These are phyloP conservation scores for Euura saliciscinereae DNA, from an alignment of 1,140 invertebrate genomes.

Conservation along the genomic window DNA sequence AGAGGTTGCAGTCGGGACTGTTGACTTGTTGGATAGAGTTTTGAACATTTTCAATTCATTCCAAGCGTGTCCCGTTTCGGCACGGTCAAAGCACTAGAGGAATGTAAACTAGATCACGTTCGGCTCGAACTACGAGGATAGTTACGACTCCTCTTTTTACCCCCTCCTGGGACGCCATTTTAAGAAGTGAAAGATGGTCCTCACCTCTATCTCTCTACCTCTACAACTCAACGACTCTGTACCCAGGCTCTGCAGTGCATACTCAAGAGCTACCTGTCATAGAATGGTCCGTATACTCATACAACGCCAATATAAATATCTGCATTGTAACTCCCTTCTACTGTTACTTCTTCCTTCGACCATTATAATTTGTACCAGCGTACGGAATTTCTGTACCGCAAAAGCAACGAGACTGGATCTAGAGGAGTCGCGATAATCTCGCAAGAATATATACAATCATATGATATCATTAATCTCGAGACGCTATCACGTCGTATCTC, in stretches of 20 bases:
- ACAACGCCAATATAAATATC: too few relatives aligned
- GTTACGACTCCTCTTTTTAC: neutral
- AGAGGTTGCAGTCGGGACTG: too few relatives aligned
- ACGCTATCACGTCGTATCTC: too few relatives aligned
- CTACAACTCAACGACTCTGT: conserved; percentile 33
- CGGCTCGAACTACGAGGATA: neutral
- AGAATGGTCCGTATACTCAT: conserved; percentile 25
- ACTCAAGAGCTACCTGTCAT: conserved; percentile 29
- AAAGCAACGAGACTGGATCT: too few relatives aligned
- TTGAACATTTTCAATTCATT: conserved; percentile 1
- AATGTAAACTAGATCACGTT: conserved; percentile 41
- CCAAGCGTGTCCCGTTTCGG: neutral
- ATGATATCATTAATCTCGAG: too few relatives aligned
- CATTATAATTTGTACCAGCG: too few relatives aligned
- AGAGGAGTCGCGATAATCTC: too few relatives aligned
- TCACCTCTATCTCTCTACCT: conserved; percentile 35
- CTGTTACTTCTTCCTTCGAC: too few relatives aligned
- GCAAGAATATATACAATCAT: too few relatives aligned
- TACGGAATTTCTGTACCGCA: too few relatives aligned
- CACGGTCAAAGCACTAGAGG: conserved; percentile 29
- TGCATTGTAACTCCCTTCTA: too few relatives aligned
- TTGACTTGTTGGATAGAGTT: neutral
- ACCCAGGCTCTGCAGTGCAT: conserved; percentile 28
- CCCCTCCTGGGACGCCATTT: conserved; percentile 27
- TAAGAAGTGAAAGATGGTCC: conserved; percentile 45